Evolutionary conservation across 2,888 invertebrate species (phyloP).

Genomic region (Drosophila aldrichi): DNA sequence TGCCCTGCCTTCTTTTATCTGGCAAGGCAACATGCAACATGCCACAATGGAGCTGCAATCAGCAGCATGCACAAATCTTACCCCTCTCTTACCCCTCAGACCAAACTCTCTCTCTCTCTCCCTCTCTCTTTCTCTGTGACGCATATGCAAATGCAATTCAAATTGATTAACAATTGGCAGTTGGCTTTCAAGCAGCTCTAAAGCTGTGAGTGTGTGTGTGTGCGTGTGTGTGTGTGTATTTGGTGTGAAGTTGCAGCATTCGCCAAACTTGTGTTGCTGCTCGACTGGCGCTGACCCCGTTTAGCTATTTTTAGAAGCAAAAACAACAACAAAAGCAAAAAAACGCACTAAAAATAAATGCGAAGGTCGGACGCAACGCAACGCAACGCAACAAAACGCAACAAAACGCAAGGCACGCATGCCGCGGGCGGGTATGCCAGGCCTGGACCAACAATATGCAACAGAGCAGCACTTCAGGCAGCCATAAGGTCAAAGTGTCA

Average conservation of each 20-base stretch:
- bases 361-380: constrained; percentile 70
- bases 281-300: constrained; percentile 73
- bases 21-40: background rate
- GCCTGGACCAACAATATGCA: constrained; percentile 24
- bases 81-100: too few relatives aligned
- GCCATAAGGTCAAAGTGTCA: constrained; percentile 71
- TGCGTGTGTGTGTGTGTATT: constrained; percentile 6
- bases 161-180: constrained; percentile 32
- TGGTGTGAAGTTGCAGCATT: constrained; percentile 29
- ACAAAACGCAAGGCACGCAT: constrained; percentile 5
- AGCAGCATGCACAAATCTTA: background rate
- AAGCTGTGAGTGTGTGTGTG: background rate
- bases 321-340: constrained; percentile 20
- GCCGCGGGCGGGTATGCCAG: constrained; percentile 40
- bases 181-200: constrained; percentile 2
- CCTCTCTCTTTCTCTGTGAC: constrained; percentile 7
- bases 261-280: constrained; percentile 30
- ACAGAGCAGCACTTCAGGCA: constrained; percentile 2
- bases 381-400: constrained; percentile 17
- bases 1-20: background rate
- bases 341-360: constrained; percentile 77
- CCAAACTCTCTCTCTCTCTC: background rate
- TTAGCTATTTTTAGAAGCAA: constrained; percentile 40
- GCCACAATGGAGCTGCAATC: background rate
- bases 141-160: constrained; percentile 43